Conservation (phyloP, 23 tunicate genomes). For the Ascidia mentula region DNA sequence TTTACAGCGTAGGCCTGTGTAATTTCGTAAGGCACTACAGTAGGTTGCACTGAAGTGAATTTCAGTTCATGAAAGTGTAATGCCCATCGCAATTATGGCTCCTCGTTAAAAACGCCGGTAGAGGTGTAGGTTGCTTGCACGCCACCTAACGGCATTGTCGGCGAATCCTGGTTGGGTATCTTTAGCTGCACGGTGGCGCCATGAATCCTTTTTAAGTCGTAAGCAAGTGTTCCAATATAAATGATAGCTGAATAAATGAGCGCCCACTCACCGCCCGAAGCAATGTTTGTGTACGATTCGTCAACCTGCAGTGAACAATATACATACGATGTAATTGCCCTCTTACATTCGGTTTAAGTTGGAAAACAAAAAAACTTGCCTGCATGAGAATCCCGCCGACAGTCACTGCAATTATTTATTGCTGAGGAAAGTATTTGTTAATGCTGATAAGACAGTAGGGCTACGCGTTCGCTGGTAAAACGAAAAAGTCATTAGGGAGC, state of each 20-base stretch:
- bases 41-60: too few relatives aligned
- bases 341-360: too few relatives aligned
- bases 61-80: too few relatives aligned
- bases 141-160: not conserved
- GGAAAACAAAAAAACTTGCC: too few relatives aligned
- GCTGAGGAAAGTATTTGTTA: too few relatives aligned
- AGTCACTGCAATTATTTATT: not conserved
- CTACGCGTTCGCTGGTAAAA: too few relatives aligned
- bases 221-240: not conserved
- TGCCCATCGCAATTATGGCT: too few relatives aligned
- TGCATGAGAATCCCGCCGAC: not conserved
- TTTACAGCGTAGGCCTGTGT: too few relatives aligned
- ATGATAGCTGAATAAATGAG: not conserved
- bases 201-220: not conserved
- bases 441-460: too few relatives aligned
- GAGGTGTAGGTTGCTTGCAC: not conserved
- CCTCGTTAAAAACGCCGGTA: not conserved
- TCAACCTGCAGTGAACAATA: not conserved
- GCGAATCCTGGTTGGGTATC: not conserved
- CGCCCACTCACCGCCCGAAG: not conserved
- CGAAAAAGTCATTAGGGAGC: too few relatives aligned
- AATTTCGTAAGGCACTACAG: too few relatives aligned
- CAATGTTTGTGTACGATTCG: not conserved
- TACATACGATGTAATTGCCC: not conserved
- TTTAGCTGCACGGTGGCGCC: constrained; percentile 1